Percentiles rank a stretch among this genome's conserved stretches.
phyloP scores from a whole-genome alignment of 2,888 invertebrate species.

The Agrochola litura region DNA sequence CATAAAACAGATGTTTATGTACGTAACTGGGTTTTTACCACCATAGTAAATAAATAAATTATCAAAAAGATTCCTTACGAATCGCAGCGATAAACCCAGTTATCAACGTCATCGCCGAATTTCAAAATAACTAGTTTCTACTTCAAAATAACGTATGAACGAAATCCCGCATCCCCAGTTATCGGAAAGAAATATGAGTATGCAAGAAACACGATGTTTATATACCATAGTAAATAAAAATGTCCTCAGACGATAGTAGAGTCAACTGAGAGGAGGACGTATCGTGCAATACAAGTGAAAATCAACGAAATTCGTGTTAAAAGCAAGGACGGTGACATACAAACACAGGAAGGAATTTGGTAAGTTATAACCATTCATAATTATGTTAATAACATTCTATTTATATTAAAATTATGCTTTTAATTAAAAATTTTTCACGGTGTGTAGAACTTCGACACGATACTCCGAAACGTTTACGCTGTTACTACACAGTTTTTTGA shows the following conservation, averaged over 20 bases:
- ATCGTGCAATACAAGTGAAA: constrained; percentile 38
- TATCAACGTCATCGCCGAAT: constrained; percentile 48
- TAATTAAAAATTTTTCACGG: constrained; percentile 14
- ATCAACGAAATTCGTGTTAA: constrained; percentile 24
- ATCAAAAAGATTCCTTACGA: constrained; percentile 16
- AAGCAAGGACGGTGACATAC: constrained; percentile 12
- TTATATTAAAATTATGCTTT: constrained; percentile 13
- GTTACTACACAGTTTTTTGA: constrained; percentile 40
- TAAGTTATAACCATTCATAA: constrained; percentile 47
- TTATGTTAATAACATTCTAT: constrained; percentile 18
- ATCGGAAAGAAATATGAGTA: constrained; percentile 57
- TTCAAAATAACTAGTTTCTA: constrained; percentile 14
- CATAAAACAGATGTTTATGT: constrained; percentile 14
- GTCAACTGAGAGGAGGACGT: constrained; percentile 65
- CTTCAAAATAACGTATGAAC: constrained; percentile 15
- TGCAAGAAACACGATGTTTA: constrained; percentile 62
- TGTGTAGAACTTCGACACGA: constrained; percentile 22
- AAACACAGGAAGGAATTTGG: constrained; percentile 36
- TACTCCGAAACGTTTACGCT: constrained; percentile 33
- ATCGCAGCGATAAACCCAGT: constrained; percentile 3
- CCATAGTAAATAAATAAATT: not conserved
- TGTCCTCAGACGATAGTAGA: constrained; percentile 64
- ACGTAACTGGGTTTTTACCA: constrained; percentile 36
- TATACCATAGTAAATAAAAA: constrained; percentile 60
- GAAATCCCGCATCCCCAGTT: constrained; percentile 60